phyloP scores from a whole-genome alignment of 2,888 invertebrate species.

The Drosophila anomelani region DNA sequence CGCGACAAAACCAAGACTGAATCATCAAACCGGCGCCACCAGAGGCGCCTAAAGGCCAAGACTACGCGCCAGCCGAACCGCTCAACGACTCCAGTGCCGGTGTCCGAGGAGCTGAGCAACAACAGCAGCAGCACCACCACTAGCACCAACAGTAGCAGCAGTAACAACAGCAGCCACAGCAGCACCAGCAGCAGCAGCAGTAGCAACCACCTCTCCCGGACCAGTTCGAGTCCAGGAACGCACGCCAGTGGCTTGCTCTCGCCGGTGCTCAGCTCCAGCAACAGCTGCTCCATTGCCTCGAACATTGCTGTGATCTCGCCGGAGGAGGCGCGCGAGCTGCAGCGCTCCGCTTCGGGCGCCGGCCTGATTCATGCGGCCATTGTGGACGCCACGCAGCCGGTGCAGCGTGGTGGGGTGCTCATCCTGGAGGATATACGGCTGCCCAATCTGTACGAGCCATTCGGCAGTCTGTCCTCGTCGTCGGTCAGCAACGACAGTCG shows the following conservation, averaged over 20 bases:
- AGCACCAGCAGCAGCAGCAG: neutral
- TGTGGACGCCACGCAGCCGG: conserved; percentile 45
- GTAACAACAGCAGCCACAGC: conserved; percentile 2
- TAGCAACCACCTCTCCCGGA: conserved; percentile 8
- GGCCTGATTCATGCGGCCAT: conserved; percentile 30
- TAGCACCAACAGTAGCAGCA: conserved; percentile 11
- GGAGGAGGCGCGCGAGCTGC: conserved; percentile 52
- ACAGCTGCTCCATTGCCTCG: conserved; percentile 45
- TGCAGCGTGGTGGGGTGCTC: conserved; percentile 44
- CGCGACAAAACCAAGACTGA: conserved; percentile 32
- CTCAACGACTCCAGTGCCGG: neutral
- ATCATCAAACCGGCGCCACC: conserved; percentile 3
- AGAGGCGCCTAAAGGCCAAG: neutral
- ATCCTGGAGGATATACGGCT: conserved; percentile 66
- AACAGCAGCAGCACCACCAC: conserved; percentile 5
- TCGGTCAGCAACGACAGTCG: conserved; percentile 27
- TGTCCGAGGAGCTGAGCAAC: conserved; percentile 42
- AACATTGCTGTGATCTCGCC: conserved; percentile 50
- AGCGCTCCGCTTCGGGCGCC: conserved; percentile 51
- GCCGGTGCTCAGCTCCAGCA: conserved; percentile 44
- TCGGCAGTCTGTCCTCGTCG: conserved; percentile 6
- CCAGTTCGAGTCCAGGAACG: conserved; percentile 6
- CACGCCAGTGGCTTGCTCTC: conserved; percentile 20
- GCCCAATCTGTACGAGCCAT: conserved; percentile 53
- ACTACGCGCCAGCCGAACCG: neutral